Evolutionary conservation across 2,113 vertebrate species (phyloP).

Genomic region (Oryzias javanicus): DNA sequence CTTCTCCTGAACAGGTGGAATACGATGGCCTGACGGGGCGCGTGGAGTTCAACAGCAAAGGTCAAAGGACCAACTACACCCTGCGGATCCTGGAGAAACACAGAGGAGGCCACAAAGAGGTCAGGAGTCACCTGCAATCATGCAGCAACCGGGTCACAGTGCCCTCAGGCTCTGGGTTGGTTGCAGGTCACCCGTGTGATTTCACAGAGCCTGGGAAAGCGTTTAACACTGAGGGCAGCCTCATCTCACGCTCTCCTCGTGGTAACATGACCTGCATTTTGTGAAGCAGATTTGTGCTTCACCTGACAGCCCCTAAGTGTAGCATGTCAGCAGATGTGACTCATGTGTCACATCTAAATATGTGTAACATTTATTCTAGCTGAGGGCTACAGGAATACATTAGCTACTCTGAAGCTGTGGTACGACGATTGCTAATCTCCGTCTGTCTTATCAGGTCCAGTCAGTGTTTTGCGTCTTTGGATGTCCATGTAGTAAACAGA

Average conservation of each 20-base stretch:
- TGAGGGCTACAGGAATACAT: constrained; percentile 7
- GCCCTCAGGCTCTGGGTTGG: constrained; percentile 31
- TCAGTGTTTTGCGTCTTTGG: neutral
- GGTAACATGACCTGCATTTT: constrained; percentile 14
- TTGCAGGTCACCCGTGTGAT: constrained; percentile 43
- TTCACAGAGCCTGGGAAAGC: constrained; percentile 15
- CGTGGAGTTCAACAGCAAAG: constrained; percentile 95
- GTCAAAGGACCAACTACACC: constrained; percentile 93
- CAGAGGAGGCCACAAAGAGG: constrained; percentile 87
- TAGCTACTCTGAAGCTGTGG: neutral
- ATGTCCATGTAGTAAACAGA: neutral
- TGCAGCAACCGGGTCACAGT: constrained; percentile 29
- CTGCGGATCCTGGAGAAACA: constrained; percentile 89
- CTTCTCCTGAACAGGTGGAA: constrained; percentile 82
- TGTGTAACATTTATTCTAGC: constrained; percentile 3
- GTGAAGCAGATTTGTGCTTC: constrained; percentile 7
- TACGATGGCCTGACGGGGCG: constrained; percentile 90
- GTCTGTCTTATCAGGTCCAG: neutral
- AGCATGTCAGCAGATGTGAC: constrained; percentile 6
- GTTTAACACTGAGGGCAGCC: constrained; percentile 45
- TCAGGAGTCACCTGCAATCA: constrained; percentile 62
- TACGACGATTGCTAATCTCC: neutral
- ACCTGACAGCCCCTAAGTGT: neutral
- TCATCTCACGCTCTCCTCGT: constrained; percentile 14
- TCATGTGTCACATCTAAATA: constrained; percentile 22